These are phyloP conservation scores for Acropternis orthonyx DNA, from an alignment of 2,797 vertebrate species.

Conservation along the genomic window DNA sequence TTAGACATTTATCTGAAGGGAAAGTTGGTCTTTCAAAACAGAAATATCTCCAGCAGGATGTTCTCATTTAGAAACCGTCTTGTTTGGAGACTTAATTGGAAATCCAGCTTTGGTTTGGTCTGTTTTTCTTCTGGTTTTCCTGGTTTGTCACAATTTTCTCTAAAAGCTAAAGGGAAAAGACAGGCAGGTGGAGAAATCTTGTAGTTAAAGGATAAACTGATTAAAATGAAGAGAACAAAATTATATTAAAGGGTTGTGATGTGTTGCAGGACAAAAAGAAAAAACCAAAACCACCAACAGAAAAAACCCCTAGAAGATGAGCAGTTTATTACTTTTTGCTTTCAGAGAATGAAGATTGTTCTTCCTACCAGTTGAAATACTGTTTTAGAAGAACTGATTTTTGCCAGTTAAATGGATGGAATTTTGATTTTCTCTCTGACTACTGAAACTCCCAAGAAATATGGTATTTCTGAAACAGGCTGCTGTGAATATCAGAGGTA, in stretches of 20 bases:
- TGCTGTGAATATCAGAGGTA: background rate
- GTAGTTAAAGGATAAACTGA: slow-evolving; percentile 33
- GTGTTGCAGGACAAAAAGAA: background rate
- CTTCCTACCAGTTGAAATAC: background rate
- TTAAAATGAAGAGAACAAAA: slow-evolving; percentile 32
- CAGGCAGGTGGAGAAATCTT: background rate
- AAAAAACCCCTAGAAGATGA: background rate
- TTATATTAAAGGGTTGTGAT: slow-evolving; percentile 25
- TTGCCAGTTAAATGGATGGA: background rate
- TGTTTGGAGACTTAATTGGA: background rate
- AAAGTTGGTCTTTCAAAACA: slow-evolving; percentile 7
- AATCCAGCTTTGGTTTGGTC: background rate
- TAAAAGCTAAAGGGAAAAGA: slow-evolving; percentile 27
- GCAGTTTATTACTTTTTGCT: background rate
- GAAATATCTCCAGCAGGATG: background rate
- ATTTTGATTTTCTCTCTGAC: background rate
- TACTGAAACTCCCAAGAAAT: background rate
- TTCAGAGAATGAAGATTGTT: background rate
- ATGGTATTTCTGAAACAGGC: background rate
- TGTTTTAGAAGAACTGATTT: background rate
- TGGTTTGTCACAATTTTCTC: slow-evolving; percentile 14
- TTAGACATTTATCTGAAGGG: background rate
- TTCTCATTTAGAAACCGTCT: background rate
- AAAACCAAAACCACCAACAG: background rate
- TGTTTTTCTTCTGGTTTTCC: background rate